Evolutionary conservation across 64 coral and sea anemone genomes (phyloP), one percentile per base, ranked within the genome.

Genomic region (Platygyra sinensis): DNA sequence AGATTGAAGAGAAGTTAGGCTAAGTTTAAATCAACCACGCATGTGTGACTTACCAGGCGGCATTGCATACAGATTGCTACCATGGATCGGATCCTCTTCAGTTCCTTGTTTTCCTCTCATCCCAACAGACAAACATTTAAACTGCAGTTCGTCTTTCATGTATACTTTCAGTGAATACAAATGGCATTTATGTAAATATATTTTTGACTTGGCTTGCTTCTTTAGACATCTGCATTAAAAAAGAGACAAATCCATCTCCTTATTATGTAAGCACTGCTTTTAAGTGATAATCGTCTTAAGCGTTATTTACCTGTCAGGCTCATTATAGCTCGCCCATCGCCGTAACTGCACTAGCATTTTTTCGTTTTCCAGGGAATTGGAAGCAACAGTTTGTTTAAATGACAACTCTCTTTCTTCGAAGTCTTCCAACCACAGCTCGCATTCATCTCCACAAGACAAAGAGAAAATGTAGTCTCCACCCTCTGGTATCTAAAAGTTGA

Each of bases 61-160:
- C 36, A 83, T 46, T 50, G 59, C 61, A 83, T 82, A 90, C 11
- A 90, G 51, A 60, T 74, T 50, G 2, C 39, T 69, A 39, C 52
- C 79, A 60, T 83, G 78, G 49, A 90, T 90, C 32, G 89, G 89
- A 4, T 90, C 62, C 60, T 90, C 62, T 71, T 72, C 49, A 24
- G 24, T 74, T 10, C 7, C 39, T 20, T 60, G 63, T 20, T 78
- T 67, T 39, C 36, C 71, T 14, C 67, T 83, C 64, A 90, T 90
- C 24, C 89, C 89, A 75, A 83, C 89, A 63, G 77, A 67, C 32
- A 90, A 83, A 83, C 89, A 90, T 59, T 90, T 82, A 62, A 90
- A 90, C 1, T 16, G 64, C 67, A 72, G 32, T 54, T 80, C 79
- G 13, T 83, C 79, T 60, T 90, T 90, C 46, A 82, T 72, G 51